phyloP scores from a whole-genome alignment of 2,113 vertebrate genomes.

The Hippopotamus amphibius region DNA sequence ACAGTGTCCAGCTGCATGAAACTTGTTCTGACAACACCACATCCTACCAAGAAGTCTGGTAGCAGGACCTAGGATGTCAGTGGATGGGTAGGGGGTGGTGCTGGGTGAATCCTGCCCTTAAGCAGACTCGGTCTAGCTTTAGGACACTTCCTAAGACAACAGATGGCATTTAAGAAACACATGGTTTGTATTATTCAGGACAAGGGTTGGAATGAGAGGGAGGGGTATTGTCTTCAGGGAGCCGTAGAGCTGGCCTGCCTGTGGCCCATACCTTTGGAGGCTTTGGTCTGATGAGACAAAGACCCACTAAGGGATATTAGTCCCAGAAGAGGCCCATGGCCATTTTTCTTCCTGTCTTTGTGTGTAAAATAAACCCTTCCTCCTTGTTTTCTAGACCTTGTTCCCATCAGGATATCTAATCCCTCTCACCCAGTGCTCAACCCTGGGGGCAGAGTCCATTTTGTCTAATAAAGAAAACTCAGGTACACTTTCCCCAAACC shows the following conservation, averaged over 20 bases:
- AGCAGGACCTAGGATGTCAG: not conserved
- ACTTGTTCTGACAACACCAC: not conserved
- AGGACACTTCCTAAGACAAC: not conserved
- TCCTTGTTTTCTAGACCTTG: conserved; percentile 88
- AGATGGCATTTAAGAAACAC: not conserved
- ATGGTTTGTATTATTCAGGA: not conserved
- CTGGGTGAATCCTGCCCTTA: not conserved
- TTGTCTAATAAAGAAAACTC: conserved; percentile 84
- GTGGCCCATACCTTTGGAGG: accelerated
- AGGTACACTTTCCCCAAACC: conserved; percentile 85
- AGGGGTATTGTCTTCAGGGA: not conserved
- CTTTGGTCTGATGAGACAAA: not conserved
- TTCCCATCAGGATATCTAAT: conserved; percentile 95
- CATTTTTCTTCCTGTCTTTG: not conserved
- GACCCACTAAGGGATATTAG: not conserved
- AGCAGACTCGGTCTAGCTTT: not conserved
- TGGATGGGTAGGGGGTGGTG: not conserved
- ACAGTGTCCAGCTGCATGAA: not conserved
- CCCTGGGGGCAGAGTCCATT: conserved; percentile 83
- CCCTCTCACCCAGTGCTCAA: conserved; percentile 91
- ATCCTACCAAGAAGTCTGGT: not conserved
- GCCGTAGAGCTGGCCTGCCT: not conserved
- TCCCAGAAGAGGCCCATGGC: not conserved
- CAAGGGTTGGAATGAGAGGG: not conserved
- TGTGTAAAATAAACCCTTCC: conserved; percentile 60